Percentiles rank a stretch among this genome's conserved stretches.
Evolutionary conservation across 1,140 invertebrate genomes (phyloP).

Genomic region (Drosophila truncata): DNA sequence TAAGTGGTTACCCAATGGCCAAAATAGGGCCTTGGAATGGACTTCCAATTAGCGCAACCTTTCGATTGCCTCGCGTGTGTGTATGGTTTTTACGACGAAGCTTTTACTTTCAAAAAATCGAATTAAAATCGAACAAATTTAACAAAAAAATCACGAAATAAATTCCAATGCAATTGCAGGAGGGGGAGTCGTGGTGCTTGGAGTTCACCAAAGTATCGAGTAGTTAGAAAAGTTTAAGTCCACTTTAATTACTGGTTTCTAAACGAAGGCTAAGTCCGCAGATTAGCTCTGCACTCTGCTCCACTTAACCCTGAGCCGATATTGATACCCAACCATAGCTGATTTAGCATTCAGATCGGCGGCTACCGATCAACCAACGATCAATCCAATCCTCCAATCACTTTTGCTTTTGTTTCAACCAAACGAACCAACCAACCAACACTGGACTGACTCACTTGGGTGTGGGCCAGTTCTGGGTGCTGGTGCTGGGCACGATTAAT

Average conservation of each 20-base stretch:
- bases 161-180: slow-evolving; percentile 14
- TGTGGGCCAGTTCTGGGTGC: slow-evolving; percentile 15
- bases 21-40: slow-evolving; percentile 21
- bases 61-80: slow-evolving; percentile 51
- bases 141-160: slow-evolving; percentile 1
- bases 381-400: slow-evolving; percentile 16
- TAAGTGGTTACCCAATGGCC: slow-evolving; percentile 10
- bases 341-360: slow-evolving; percentile 72
- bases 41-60: slow-evolving; percentile 63
- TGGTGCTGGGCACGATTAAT: slow-evolving; percentile 22
- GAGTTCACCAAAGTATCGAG: neutral
- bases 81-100: slow-evolving; percentile 24
- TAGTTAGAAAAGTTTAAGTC: slow-evolving; percentile 3
- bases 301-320: slow-evolving; percentile 56
- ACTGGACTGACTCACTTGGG: slow-evolving; percentile 39
- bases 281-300: slow-evolving; percentile 57
- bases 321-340: slow-evolving; percentile 11
- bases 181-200: neutral
- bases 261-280: slow-evolving; percentile 55
- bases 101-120: slow-evolving; percentile 80
- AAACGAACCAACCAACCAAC: neutral
- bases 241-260: slow-evolving; percentile 55
- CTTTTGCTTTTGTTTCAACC: slow-evolving; percentile 67
- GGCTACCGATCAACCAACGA: slow-evolving; percentile 19
- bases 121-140: slow-evolving; percentile 43